Evolutionary conservation across 1,140 invertebrate species (phyloP), one percentile per base, ranked within the genome.

Genomic region (Drosophila ogumai): DNA sequence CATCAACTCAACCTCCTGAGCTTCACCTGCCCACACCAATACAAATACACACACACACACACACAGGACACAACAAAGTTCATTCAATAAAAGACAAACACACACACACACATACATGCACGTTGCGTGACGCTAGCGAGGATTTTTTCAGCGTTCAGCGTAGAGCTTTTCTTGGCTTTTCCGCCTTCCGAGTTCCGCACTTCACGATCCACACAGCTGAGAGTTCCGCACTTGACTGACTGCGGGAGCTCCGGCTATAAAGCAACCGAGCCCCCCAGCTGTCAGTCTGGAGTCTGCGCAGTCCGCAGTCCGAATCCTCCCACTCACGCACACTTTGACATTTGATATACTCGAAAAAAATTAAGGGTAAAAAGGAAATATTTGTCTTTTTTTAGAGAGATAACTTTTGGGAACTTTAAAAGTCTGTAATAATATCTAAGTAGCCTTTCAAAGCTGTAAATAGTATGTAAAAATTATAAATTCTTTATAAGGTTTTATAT

Each of bases 221-320:
- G 77, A 86, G 82, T 79, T 90, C 86, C 79, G 86, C 86, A 90
- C 79, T 90, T 91, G 69, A 90, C 86, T 90, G 76, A 17, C 64
- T 31, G 44, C 41, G 22, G 54, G 54, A 31, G 47, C 44, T 36
- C 43, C 31, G 28, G 52, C 47, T 43, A 54, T 10, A 38, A 49
- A 31, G 38, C 46, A 61, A 72, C 22, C 50, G 49, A 65, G 54
- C 59, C 60, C 17, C 17, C 47, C 60, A 68, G 46, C 57, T 47
- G 58, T 54, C 81, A 90, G 50, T 22, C 44, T 34, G 49, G 43
- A 67, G 49, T 66, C 64, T 85, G 90, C 90, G 90, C 90, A 82
- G 25, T 66, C 28, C 31, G 0, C 1, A 5, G 9, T 6, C 3
- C 6, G 5, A 36, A 6, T 1, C 50, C 17, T 28, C 38, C 8